Conservation (phyloP, 2,888 invertebrate genomes). For the Elysia crispata region DNA sequence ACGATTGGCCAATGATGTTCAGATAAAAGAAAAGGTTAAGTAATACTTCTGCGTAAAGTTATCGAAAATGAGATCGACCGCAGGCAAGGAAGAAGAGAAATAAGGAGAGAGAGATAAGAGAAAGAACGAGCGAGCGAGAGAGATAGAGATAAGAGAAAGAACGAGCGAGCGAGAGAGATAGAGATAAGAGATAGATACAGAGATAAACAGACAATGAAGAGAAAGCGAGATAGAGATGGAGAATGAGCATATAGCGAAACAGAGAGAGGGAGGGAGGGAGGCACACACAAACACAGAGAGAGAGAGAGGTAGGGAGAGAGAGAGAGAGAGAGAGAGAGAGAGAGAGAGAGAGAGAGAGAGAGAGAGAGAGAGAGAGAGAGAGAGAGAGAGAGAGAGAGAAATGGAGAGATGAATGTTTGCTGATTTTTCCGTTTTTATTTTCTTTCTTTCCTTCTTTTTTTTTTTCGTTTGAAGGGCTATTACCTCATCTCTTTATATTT, state of each 20-base stretch:
- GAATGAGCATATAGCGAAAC: neutral
- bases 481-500: too few relatives aligned
- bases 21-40: too few relatives aligned
- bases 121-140: conserved; percentile 21
- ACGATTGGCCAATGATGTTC: too few relatives aligned
- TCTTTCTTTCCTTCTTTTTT: too few relatives aligned
- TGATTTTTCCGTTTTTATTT: too few relatives aligned
- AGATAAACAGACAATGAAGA: conserved; percentile 1
- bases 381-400: too few relatives aligned
- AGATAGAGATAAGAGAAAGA: conserved; percentile 36
- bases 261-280: conserved; percentile 15
- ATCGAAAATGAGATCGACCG: too few relatives aligned
- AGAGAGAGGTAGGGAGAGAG: conserved; percentile 30
- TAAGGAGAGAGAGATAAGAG: neutral
- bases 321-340: conserved; percentile 27
- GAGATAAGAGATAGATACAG: conserved; percentile 22
- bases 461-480: too few relatives aligned
- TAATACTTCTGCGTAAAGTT: too few relatives aligned
- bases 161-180: conserved; percentile 35
- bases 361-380: too few relatives aligned
- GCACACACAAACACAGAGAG: conserved; percentile 19
- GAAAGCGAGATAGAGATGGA: neutral
- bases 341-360: conserved; percentile 6
- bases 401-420: too few relatives aligned
- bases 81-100: too few relatives aligned